These are phyloP conservation scores for Masticophis lateralis DNA, from an alignment of 2,797 vertebrate species.

Conservation along the genomic window DNA sequence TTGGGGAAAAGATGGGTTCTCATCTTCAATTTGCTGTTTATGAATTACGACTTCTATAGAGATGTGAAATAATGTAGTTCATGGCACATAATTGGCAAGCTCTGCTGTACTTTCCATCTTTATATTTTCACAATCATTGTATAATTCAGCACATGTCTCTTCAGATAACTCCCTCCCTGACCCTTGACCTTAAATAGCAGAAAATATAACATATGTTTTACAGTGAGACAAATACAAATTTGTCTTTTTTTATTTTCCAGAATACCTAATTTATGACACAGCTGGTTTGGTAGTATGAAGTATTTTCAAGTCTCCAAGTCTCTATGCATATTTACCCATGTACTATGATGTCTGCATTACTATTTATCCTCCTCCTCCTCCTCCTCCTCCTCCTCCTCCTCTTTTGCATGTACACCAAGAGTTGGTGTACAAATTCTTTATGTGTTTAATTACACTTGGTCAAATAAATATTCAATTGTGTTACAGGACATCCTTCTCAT, in stretches of 20 bases:
- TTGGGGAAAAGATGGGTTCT: conserved; percentile 45
- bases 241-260: conserved; percentile 67
- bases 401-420: too few species aligned
- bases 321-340: not conserved
- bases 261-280: conserved; percentile 60
- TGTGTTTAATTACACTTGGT: not conserved
- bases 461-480: not conserved
- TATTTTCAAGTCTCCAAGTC: conserved; percentile 40
- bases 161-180: conserved; percentile 70
- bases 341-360: not conserved
- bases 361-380: not conserved
- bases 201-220: conserved; percentile 72
- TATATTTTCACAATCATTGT: conserved; percentile 67
- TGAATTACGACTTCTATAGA: conserved; percentile 54
- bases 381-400: too few species aligned
- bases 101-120: conserved; percentile 66
- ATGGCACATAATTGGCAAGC: conserved; percentile 64
- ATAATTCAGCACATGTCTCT: conserved; percentile 70
- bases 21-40: conserved; percentile 37
- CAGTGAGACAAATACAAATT: conserved; percentile 73
- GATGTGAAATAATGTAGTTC: conserved; percentile 46
- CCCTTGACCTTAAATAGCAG: conserved; percentile 73
- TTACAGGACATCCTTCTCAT: conserved; percentile 5
- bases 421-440: not conserved
- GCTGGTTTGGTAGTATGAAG: conserved; percentile 46